phyloP scores from a whole-genome alignment of 2,888 invertebrate genomes.

The Rhogogaster chlorosoma region DNA sequence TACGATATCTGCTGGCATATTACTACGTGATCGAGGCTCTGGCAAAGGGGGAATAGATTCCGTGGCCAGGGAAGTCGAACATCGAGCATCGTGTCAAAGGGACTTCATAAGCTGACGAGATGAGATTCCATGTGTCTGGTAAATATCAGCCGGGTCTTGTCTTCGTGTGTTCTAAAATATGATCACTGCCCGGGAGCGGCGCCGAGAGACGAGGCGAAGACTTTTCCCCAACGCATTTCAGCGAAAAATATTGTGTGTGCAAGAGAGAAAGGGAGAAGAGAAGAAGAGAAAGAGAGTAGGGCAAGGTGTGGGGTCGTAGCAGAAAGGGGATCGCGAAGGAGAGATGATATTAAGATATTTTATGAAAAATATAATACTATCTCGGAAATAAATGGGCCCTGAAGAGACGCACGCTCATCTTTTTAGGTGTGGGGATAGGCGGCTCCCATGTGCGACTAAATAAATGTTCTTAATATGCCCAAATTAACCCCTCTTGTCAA shows the following conservation, averaged over 20 bases:
- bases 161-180: slow-evolving; percentile 47
- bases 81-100: slow-evolving; percentile 43
- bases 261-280: slow-evolving; percentile 35
- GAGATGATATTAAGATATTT: slow-evolving; percentile 59
- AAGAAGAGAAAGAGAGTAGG: slow-evolving; percentile 50
- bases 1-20: not conserved
- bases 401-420: slow-evolving; percentile 47
- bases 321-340: slow-evolving; percentile 54
- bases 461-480: slow-evolving; percentile 39
- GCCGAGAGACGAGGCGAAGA: slow-evolving; percentile 19
- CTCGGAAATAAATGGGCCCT: slow-evolving; percentile 47
- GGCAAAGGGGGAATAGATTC: not conserved
- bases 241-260: slow-evolving; percentile 38
- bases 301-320: slow-evolving; percentile 54
- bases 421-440: slow-evolving; percentile 14
- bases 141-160: slow-evolving; percentile 37
- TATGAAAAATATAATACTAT: slow-evolving; percentile 54
- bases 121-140: slow-evolving; percentile 45
- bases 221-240: slow-evolving; percentile 38
- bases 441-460: slow-evolving; percentile 36
- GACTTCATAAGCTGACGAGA: slow-evolving; percentile 46
- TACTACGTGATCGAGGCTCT: slow-evolving; percentile 18
- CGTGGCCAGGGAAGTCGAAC: slow-evolving; percentile 34
- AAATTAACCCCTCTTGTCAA: slow-evolving; percentile 48
- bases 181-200: slow-evolving; percentile 18